phyloP scores from a whole-genome alignment of 2,113 vertebrate genomes.

The Colius striatus region DNA sequence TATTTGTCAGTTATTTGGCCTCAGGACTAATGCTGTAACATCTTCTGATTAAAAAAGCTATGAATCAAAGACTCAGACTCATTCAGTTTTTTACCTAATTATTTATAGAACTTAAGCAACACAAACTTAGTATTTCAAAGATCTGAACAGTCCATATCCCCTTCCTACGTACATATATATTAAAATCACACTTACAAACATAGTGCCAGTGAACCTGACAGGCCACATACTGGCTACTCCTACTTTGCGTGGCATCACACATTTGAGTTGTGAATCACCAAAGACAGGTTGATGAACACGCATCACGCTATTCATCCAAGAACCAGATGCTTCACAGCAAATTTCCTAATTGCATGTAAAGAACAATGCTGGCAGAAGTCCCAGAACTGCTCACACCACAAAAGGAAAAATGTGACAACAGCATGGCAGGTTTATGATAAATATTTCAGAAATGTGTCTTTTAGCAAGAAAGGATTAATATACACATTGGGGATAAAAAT shows the following conservation, averaged over 20 bases:
- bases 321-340: background rate
- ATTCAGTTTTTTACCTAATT: background rate
- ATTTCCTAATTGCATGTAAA: constrained; percentile 1
- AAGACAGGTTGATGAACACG: constrained; percentile 24
- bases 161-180: background rate
- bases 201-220: background rate
- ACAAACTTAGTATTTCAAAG: background rate
- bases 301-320: background rate
- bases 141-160: background rate
- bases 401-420: constrained; percentile 48
- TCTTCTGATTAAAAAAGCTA: background rate
- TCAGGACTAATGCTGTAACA: background rate
- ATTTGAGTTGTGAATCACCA: background rate
- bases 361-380: constrained; percentile 51
- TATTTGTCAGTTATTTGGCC: background rate
- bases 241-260: background rate
- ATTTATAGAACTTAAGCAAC: background rate
- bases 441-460: constrained; percentile 44
- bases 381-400: background rate
- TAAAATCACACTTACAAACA: constrained; percentile 52
- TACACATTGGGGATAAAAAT: constrained; percentile 19
- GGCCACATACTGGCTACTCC: background rate
- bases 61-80: background rate
- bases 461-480: constrained; percentile 15
- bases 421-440: constrained; percentile 40